Evolutionary conservation across 2,888 invertebrate species (phyloP).

Genomic region (Drosophila kuntzei): DNA sequence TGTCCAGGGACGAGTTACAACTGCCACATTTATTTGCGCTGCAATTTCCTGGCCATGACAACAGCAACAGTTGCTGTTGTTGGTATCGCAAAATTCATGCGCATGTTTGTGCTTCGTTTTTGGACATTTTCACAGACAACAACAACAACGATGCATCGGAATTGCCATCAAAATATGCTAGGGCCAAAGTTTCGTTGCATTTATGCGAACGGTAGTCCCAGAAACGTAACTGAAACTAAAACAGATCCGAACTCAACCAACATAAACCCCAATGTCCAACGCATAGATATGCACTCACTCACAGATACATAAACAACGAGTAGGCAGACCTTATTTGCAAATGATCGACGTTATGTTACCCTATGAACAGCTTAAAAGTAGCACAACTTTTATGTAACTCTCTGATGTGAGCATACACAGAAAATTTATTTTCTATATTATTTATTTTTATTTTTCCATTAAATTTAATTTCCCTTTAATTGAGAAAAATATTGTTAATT

Average conservation of each 20-base stretch:
- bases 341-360: slow-evolving; percentile 10
- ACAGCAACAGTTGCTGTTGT: slow-evolving; percentile 27
- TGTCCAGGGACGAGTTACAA: slow-evolving; percentile 58
- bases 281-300: slow-evolving; percentile 45
- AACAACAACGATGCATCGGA: slow-evolving; percentile 60
- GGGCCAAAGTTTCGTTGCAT: slow-evolving; percentile 65
- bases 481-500: no score
- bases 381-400: not conserved
- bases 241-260: slow-evolving; percentile 46
- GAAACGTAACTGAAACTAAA: slow-evolving; percentile 13
- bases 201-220: slow-evolving; percentile 48
- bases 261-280: slow-evolving; percentile 36
- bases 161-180: slow-evolving; percentile 63
- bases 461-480: no score
- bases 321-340: no score
- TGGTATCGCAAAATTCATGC: slow-evolving; percentile 78
- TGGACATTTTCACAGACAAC: slow-evolving; percentile 69
- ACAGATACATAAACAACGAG: slow-evolving; percentile 15
- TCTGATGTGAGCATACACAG: no score
- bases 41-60: slow-evolving; percentile 52
- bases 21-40: slow-evolving; percentile 73
- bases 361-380: slow-evolving; percentile 8
- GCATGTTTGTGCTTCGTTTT: slow-evolving; percentile 82
- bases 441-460: no score
- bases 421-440: no score